phyloP scores from a whole-genome alignment of 64 coral and sea anemone species.

The Stichodactyla helianthus region DNA sequence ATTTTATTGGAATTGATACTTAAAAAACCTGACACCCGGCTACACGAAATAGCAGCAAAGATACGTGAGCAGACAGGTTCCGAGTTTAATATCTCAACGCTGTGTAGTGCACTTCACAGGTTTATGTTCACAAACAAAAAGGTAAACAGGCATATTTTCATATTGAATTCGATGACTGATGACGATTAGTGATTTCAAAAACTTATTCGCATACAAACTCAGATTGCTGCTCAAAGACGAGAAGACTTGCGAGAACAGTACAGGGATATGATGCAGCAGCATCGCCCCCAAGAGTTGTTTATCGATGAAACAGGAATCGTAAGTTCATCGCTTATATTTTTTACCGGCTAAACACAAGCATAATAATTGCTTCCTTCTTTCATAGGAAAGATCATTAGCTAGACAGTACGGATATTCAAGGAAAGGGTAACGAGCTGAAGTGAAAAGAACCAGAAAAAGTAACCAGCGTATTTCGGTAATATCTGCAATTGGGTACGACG shows the following conservation, averaged over 20 bases:
- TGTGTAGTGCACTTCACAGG: conserved; percentile 42
- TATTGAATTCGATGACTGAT: not conserved
- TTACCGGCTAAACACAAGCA: no score
- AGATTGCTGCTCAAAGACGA: conserved; percentile 23
- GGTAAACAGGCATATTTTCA: not conserved
- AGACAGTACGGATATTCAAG: conserved; percentile 6
- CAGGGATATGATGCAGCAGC: conserved; percentile 25
- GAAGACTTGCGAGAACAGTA: conserved; percentile 14
- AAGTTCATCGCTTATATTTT: conserved; percentile 5
- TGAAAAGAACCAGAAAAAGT: conserved; percentile 18
- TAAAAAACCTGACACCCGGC: conserved; percentile 15
- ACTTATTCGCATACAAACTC: not conserved
- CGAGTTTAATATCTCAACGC: conserved; percentile 25
- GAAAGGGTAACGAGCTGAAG: conserved; percentile 28
- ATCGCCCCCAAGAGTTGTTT: conserved; percentile 20
- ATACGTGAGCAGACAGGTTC: conserved; percentile 36
- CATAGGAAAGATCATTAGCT: conserved; percentile 15
- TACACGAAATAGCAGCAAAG: conserved; percentile 12
- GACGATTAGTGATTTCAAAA: not conserved
- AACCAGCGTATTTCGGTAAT: conserved; percentile 22
- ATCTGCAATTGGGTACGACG: conserved; percentile 18
- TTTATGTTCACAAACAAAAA: conserved; percentile 34
- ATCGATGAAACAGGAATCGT: conserved; percentile 41
- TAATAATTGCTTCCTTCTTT: not conserved
- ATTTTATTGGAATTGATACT: conserved; percentile 36